Conservation (phyloP, 1,140 invertebrate genomes). For the Aleiodes sp. region DNA sequence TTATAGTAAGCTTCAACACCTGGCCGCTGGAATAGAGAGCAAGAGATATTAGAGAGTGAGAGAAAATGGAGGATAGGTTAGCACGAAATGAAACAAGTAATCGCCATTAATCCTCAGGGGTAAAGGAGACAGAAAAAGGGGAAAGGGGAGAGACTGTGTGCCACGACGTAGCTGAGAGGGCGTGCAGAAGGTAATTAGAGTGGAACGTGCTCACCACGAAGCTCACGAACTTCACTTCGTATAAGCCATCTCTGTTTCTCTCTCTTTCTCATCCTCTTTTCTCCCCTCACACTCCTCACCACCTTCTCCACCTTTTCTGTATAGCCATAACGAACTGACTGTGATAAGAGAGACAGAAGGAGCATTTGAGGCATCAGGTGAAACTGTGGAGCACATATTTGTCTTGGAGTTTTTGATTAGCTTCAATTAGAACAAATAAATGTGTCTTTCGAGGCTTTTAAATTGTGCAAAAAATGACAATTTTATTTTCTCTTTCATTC, state of each 20-base stretch:
- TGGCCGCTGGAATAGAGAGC: not conserved
- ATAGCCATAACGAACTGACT: not conserved
- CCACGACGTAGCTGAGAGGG: conserved; percentile 11
- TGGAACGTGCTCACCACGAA: conserved; percentile 42
- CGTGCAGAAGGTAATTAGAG: conserved; percentile 45
- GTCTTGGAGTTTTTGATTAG: not conserved
- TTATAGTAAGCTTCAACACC: conserved; percentile 2
- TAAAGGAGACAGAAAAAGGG: not conserved
- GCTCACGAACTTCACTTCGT: conserved; percentile 34
- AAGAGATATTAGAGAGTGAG: not conserved
- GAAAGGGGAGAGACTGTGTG: not conserved
- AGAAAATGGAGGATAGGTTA: not conserved
- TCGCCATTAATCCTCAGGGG: conserved; percentile 33
- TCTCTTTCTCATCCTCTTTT: not conserved
- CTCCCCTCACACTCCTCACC: too few species aligned
- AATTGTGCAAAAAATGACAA: too few species aligned
- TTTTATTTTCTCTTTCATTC: too few species aligned
- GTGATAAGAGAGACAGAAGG: not conserved
- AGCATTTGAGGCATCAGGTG: not conserved
- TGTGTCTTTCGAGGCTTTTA: too few species aligned
- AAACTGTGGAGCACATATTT: not conserved
- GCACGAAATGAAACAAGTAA: conserved; percentile 42
- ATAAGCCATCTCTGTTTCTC: not conserved
- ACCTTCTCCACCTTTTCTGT: too few species aligned
- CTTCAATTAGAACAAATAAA: too few species aligned